These are phyloP conservation scores for Piezodorus guildinii DNA, from an alignment of 1,140 invertebrate genomes.

Conservation along the genomic window DNA sequence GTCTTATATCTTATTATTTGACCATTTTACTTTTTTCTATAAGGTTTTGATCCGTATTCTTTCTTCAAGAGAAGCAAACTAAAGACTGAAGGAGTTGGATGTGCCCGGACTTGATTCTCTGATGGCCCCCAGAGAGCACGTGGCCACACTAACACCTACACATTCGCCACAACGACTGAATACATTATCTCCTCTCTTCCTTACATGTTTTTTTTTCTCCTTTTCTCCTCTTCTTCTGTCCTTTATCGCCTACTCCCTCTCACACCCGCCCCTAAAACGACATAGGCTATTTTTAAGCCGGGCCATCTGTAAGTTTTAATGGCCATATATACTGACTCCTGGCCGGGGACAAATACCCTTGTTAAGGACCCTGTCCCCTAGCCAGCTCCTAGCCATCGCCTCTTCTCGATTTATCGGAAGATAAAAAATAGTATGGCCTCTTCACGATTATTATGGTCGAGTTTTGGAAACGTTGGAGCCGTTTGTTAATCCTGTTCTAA, in stretches of 20 bases:
- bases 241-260: neutral
- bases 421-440: too few species aligned
- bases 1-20: too few species aligned
- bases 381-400: too few species aligned
- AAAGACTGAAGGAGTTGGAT: too few species aligned
- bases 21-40: too few species aligned
- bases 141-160: neutral
- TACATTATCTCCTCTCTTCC: conserved; percentile 5
- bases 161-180: neutral
- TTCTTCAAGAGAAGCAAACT: too few species aligned
- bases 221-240: neutral
- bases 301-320: conserved; percentile 8
- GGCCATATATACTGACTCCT: neutral
- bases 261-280: neutral
- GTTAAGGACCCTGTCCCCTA: neutral
- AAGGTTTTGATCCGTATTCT: too few species aligned
- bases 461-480: too few species aligned
- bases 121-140: neutral
- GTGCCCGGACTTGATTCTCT: too few species aligned
- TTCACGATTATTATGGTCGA: too few species aligned
- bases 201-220: neutral
- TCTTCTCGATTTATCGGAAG: too few species aligned
- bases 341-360: conserved; percentile 1
- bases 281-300: neutral
- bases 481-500: too few species aligned